Evolutionary conservation across 1,140 invertebrate genomes (phyloP), one percentile per base, ranked within the genome.

Genomic region (Rhyzopertha dominica): DNA sequence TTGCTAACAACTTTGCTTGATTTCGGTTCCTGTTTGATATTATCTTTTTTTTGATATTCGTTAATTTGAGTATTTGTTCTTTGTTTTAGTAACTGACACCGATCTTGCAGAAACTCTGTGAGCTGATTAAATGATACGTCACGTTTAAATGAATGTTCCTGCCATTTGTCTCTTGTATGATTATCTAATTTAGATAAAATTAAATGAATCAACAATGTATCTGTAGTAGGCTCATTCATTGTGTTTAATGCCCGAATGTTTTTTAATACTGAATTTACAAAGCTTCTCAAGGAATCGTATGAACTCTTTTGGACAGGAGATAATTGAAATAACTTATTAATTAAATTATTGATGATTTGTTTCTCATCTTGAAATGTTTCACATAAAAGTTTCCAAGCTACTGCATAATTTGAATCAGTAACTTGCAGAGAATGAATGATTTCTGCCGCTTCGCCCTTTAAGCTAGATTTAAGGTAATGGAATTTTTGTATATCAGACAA

Each of bases 351-450:
- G 8, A 59, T 32, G 0, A 64, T 51, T 10, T 62, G 42, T 5
- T 51, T 23, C 13, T 43, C 42, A 23, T 63, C 61, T 22, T 61
- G 41, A 29, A 54, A 65, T 2, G 58, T 43, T 12, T 58, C 43
- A 10, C 42, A n/a, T 4, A 67, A 22, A 5, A 56, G 25, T 5
- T 51, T 40, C 62, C 57, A 64, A 8, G 61, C 59, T 12, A 56
- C 35, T 0, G 32, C n/a, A 49, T 60, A 68, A 53, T 66, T 65
- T 5, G 30, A 20, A 2, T 48, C 47, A 0, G 55, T 45, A 18
- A 54, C 47, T 25, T 54, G 51, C 13, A 64, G 20, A 7, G 51
- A 47, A 1, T 46, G 30, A 10, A 62, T 53, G 10, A 56, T 45
- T 31, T 48, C 41, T 1, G 20, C 8, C 1, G 54, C 51, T 34